phyloP scores from a whole-genome alignment of 2,797 vertebrate species.

The Chelon labrosus region DNA sequence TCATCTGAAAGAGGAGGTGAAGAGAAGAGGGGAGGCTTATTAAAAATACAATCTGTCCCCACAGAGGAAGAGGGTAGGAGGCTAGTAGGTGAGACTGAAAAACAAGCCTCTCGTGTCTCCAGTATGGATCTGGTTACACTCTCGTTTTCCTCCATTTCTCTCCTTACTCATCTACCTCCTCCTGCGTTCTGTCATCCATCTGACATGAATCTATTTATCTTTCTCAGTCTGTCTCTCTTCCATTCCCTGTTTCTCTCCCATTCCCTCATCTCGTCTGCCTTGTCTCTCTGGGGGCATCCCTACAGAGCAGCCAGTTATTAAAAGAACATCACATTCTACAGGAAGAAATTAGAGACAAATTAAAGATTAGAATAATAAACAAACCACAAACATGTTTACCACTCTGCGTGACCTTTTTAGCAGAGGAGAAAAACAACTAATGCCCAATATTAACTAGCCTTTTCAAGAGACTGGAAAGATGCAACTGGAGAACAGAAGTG shows the following conservation, averaged over 20 bases:
- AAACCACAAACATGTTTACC: constrained; percentile 61
- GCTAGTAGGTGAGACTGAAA: constrained; percentile 74
- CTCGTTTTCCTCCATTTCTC: constrained; percentile 61
- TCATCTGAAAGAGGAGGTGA: constrained; percentile 49
- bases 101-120: constrained; percentile 65
- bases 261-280: constrained; percentile 11
- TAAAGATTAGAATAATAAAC: constrained; percentile 43
- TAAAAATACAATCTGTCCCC: constrained; percentile 72
- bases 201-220: constrained; percentile 55
- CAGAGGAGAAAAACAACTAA: constrained; percentile 43
- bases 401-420: constrained; percentile 61
- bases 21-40: constrained; percentile 64
- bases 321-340: constrained; percentile 56
- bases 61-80: constrained; percentile 48
- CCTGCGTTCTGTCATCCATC: constrained; percentile 21
- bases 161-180: constrained; percentile 41
- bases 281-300: constrained; percentile 34
- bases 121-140: constrained; percentile 72
- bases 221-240: constrained; percentile 21
- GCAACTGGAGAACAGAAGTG: constrained; percentile 16
- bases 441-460: constrained; percentile 54
- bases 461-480: constrained; percentile 30
- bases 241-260: constrained; percentile 24
- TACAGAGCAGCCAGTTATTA: constrained; percentile 55
- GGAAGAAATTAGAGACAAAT: constrained; percentile 61